Evolutionary conservation across 2,797 vertebrate species (phyloP).

Genomic region (Tachyglossus aculeatus): DNA sequence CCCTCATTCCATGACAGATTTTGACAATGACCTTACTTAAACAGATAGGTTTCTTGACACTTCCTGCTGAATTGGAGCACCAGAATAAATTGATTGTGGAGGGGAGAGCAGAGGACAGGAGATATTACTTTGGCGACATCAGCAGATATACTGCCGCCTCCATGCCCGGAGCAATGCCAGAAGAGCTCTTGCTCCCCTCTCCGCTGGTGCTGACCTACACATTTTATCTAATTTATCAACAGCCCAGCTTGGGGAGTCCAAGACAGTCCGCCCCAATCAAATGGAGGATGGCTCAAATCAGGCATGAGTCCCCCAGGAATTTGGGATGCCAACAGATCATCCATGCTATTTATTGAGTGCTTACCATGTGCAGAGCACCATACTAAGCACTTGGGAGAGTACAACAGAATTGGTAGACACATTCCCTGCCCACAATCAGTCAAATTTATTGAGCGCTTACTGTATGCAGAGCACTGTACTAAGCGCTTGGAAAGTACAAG

Average conservation of each 20-base stretch:
- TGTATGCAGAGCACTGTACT: no score
- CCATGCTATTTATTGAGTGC: no score
- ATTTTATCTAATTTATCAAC: background rate
- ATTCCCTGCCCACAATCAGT: no score
- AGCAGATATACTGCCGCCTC: background rate
- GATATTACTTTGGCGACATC: background rate
- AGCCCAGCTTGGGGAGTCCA: background rate
- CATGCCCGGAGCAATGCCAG: background rate
- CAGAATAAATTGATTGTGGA: background rate
- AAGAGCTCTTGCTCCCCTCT: background rate
- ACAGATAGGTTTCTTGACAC: background rate
- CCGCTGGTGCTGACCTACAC: background rate
- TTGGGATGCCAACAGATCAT: no score
- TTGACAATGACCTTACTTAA: background rate
- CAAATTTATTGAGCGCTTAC: no score
- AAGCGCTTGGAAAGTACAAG: no score
- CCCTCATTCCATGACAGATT: background rate
- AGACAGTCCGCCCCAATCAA: background rate
- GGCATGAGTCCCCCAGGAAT: no score
- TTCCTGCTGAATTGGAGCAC: background rate
- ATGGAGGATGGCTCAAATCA: no score
- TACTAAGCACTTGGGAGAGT: no score
- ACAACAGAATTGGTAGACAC: no score
- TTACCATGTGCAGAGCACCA: no score
- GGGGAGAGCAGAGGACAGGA: background rate